These are phyloP conservation scores for Eilema depressum DNA, from an alignment of 2,888 invertebrate species.

Conservation along the genomic window DNA sequence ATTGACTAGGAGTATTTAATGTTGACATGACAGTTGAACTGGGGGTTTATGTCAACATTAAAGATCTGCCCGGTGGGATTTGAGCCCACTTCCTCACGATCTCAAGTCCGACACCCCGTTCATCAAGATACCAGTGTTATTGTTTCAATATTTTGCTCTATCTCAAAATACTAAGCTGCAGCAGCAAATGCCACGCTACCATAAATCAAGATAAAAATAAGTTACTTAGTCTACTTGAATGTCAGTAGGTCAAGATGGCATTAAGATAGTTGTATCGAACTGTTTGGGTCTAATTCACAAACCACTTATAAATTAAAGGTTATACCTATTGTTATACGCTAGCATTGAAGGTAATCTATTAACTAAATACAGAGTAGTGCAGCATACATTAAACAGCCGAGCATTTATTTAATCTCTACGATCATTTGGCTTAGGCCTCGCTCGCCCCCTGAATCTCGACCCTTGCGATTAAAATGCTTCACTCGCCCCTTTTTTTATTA, in stretches of 20 bases:
- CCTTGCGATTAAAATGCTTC: too few relatives aligned
- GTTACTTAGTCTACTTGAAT: neutral
- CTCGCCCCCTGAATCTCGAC: too few relatives aligned
- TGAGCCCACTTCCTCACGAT: neutral
- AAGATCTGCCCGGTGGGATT: neutral
- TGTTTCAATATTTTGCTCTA: neutral
- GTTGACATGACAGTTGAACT: too few relatives aligned
- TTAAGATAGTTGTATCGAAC: neutral
- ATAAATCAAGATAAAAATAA: neutral
- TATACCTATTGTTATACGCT: neutral
- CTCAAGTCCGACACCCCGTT: neutral
- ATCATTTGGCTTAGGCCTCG: too few relatives aligned
- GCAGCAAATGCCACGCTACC: neutral
- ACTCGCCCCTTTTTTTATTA: too few relatives aligned
- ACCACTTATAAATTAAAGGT: slow-evolving; percentile 2
- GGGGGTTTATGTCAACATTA: too few relatives aligned
- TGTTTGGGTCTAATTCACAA: neutral
- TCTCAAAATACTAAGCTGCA: neutral
- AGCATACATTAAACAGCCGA: too few relatives aligned
- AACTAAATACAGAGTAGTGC: neutral
- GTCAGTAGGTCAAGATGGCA: slow-evolving; percentile 8
- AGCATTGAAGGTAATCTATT: neutral
- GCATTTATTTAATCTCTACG: too few relatives aligned
- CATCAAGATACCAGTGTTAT: neutral
- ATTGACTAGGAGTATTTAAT: too few relatives aligned